phyloP scores from a whole-genome alignment of 2,888 invertebrate species.

The Scotopteryx bipunctaria region DNA sequence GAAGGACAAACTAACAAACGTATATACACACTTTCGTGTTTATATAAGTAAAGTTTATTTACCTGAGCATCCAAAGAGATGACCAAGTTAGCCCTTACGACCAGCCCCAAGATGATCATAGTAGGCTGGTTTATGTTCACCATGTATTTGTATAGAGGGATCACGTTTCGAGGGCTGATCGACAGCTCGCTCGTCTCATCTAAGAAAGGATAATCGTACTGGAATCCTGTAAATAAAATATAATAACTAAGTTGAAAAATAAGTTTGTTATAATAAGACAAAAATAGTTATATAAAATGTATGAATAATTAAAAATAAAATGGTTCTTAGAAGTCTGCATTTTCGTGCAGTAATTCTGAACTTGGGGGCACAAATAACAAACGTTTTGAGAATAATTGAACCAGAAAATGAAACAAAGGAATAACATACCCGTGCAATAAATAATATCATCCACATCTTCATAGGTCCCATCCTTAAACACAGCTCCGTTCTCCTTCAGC shows the following conservation, averaged over 20 bases:
- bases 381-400: not conserved
- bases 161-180: slow-evolving; percentile 82
- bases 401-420: not conserved
- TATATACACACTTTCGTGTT: too few relatives aligned
- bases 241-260: too few relatives aligned
- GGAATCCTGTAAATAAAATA: slow-evolving; percentile 81
- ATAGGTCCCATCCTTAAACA: slow-evolving; percentile 84
- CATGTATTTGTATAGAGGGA: slow-evolving; percentile 89
- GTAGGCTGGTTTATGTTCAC: slow-evolving; percentile 89
- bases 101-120: slow-evolving; percentile 89
- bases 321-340: not conserved
- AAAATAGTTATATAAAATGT: too few relatives aligned
- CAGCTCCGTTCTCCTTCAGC: slow-evolving; percentile 76
- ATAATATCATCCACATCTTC: slow-evolving; percentile 86
- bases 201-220: slow-evolving; percentile 88
- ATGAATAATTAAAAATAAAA: not conserved
- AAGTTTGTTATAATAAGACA: too few relatives aligned
- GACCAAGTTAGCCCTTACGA: slow-evolving; percentile 85
- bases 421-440: slow-evolving; percentile 86
- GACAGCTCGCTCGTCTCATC: slow-evolving; percentile 84
- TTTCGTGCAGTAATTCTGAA: too few relatives aligned
- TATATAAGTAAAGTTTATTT: not conserved
- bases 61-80: slow-evolving; percentile 74
- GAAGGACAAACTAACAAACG: too few relatives aligned
- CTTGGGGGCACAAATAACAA: not conserved